These are phyloP conservation scores for Amphiprion clarkii DNA, from an alignment of 2,797 vertebrate species.

Conservation along the genomic window DNA sequence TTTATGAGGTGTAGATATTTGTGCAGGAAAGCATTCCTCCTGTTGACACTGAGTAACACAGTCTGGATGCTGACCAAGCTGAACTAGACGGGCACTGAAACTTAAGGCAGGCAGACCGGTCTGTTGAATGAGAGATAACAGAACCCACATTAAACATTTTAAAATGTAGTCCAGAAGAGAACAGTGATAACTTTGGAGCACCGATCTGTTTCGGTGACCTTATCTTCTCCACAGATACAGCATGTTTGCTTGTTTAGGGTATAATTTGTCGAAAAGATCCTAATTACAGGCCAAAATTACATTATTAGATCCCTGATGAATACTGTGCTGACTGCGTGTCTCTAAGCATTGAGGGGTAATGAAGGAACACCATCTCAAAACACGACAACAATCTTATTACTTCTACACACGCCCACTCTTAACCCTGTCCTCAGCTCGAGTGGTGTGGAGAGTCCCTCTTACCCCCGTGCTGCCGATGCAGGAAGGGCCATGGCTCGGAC, in stretches of 20 bases:
- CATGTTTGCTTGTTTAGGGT: slow-evolving; percentile 15
- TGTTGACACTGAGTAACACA: slow-evolving; percentile 76
- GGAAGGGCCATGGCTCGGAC: slow-evolving; percentile 63
- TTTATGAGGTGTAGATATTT: slow-evolving; percentile 87
- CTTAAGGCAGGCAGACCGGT: slow-evolving; percentile 23
- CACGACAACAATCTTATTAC: slow-evolving; percentile 46
- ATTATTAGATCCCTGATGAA: slow-evolving; percentile 35
- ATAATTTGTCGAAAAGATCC: slow-evolving; percentile 27
- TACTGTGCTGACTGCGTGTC: slow-evolving; percentile 22
- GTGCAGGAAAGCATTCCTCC: slow-evolving; percentile 80
- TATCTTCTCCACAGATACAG: slow-evolving; percentile 16
- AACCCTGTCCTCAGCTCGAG: slow-evolving; percentile 36
- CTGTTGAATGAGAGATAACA: slow-evolving; percentile 52
- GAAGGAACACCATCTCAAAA: slow-evolving; percentile 55
- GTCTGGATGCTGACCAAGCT: slow-evolving; percentile 74
- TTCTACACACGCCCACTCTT: slow-evolving; percentile 36
- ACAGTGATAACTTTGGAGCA: slow-evolving; percentile 5
- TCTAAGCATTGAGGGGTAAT: slow-evolving; percentile 39
- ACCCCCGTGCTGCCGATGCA: slow-evolving; percentile 54
- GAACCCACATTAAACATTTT: slow-evolving; percentile 31
- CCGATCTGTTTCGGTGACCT: slow-evolving; percentile 17
- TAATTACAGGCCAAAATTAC: slow-evolving; percentile 16
- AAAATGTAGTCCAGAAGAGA: slow-evolving; percentile 18
- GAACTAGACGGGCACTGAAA: slow-evolving; percentile 59
- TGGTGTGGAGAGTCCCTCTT: slow-evolving; percentile 29